Percentiles rank a stretch among this genome's conserved stretches.
phyloP scores from a whole-genome alignment of 2,888 invertebrate genomes.

The Bembecia ichneumoniformis region DNA sequence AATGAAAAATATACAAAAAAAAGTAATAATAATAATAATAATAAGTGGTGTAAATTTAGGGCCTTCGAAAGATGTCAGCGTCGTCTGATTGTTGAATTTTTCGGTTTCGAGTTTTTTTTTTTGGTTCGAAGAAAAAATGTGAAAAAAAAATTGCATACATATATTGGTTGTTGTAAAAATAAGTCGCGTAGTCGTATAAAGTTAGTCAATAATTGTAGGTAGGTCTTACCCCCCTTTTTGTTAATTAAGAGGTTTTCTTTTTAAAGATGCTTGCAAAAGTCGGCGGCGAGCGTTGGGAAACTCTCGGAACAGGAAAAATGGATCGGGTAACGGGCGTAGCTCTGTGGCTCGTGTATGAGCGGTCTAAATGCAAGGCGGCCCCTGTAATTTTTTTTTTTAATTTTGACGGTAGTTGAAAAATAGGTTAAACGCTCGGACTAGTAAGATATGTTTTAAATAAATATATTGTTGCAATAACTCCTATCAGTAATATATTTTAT shows the following conservation, averaged over 20 bases:
- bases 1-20: constrained; percentile 57
- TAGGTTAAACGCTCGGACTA: too few relatives aligned
- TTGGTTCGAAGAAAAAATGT: constrained; percentile 11
- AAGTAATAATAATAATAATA: constrained; percentile 41
- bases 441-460: too few relatives aligned
- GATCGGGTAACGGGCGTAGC: too few relatives aligned
- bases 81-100: neutral
- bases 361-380: too few relatives aligned
- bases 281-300: constrained; percentile 13
- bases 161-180: constrained; percentile 6
- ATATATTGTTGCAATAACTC: too few relatives aligned
- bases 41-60: constrained; percentile 34
- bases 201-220: constrained; percentile 19
- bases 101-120: constrained; percentile 13
- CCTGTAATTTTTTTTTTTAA: too few relatives aligned
- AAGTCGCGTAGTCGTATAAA: constrained; percentile 18
- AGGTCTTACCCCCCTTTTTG: constrained; percentile 17
- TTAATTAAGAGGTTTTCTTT: constrained; percentile 34
- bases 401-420: too few relatives aligned
- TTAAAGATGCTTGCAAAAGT: constrained; percentile 42
- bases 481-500: too few relatives aligned
- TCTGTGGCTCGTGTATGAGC: too few relatives aligned
- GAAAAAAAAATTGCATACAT: constrained; percentile 9
- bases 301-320: too few relatives aligned
- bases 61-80: neutral